Conservation (phyloP, 2,888 invertebrate genomes). For the Minunthozetes semirufus region DNA sequence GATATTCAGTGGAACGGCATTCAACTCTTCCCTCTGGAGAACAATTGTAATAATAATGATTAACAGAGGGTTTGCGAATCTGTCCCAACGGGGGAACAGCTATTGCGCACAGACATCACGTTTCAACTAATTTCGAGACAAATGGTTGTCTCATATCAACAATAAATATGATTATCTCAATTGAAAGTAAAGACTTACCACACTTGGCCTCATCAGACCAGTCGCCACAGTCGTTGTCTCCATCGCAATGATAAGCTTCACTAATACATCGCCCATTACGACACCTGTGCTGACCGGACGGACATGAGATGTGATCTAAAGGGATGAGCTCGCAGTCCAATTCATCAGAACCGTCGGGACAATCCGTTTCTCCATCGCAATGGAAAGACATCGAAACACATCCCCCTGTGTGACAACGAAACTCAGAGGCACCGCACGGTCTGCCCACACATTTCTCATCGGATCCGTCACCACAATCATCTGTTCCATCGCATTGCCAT, state of each 20-base stretch:
- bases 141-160: background rate
- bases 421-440: slow-evolving; percentile 44
- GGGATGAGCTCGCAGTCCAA: slow-evolving; percentile 46
- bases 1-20: slow-evolving; percentile 43
- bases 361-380: slow-evolving; percentile 75
- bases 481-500: slow-evolving; percentile 44
- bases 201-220: slow-evolving; percentile 79
- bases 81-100: background rate
- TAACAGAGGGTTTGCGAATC: background rate
- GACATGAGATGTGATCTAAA: slow-evolving; percentile 57
- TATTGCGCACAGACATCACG: background rate
- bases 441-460: slow-evolving; percentile 44
- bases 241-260: slow-evolving; percentile 69
- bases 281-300: slow-evolving; percentile 52
- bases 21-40: slow-evolving; percentile 41
- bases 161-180: background rate
- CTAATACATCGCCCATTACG: slow-evolving; percentile 61
- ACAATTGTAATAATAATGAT: slow-evolving; percentile 21
- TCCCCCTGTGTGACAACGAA: slow-evolving; percentile 44
- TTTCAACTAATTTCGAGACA: background rate
- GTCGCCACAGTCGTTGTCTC: slow-evolving; percentile 78
- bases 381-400: slow-evolving; percentile 60
- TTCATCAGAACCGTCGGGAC: slow-evolving; percentile 72
- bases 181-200: slow-evolving; percentile 38
- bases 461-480: slow-evolving; percentile 45